Percentiles rank a stretch among this genome's conserved stretches.
phyloP scores from a whole-genome alignment of 1,140 invertebrate species.

The Physella acuta region DNA sequence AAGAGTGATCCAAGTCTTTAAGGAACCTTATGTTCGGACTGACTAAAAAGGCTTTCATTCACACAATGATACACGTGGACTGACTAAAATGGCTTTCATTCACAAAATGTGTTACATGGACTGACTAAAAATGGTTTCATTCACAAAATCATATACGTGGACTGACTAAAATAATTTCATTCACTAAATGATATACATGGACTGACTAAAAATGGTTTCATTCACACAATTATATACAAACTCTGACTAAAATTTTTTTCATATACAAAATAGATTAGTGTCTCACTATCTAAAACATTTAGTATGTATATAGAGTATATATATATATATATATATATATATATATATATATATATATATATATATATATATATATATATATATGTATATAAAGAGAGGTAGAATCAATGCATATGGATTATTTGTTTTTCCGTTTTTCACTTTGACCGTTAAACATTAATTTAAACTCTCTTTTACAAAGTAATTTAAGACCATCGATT shows the following conservation, averaged over 20 bases:
- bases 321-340: constrained; percentile 9
- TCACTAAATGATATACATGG: no score
- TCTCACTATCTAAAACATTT: not conserved
- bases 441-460: no score
- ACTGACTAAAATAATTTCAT: not conserved
- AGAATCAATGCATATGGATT: no score
- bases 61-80: not conserved
- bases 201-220: not conserved
- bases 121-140: not conserved
- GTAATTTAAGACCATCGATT: no score
- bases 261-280: not conserved
- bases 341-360: constrained; percentile 1
- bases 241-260: not conserved
- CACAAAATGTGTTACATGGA: no score
- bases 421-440: no score
- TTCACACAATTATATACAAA: not conserved
- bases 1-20: no score
- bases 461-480: no score
- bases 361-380: no score
- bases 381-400: no score
- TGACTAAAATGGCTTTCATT: not conserved
- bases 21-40: no score
- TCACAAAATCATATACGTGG: not conserved
- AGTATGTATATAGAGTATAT: not conserved
- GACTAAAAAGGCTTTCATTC: not conserved